These are phyloP conservation scores for Drosophila peninsularis DNA, from an alignment of 2,888 invertebrate genomes.

Conservation along the genomic window DNA sequence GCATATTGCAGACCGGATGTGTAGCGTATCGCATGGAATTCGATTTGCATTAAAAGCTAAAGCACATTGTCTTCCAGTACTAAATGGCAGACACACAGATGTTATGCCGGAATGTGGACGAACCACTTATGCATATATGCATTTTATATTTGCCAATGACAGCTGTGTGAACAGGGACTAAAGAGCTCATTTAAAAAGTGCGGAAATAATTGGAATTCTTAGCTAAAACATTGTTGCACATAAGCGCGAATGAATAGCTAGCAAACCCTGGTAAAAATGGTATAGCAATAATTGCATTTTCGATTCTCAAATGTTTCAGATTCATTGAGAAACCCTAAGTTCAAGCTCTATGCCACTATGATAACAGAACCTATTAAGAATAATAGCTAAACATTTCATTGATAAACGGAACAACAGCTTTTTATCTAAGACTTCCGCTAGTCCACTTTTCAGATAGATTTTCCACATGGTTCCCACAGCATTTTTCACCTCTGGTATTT, in stretches of 20 bases:
- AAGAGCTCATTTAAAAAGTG: not conserved
- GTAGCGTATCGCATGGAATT: slow-evolving; percentile 26
- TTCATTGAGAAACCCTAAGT: not conserved
- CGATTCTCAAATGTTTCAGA: no score
- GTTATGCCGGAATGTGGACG: slow-evolving; percentile 25
- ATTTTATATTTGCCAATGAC: slow-evolving; percentile 19
- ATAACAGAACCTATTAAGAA: no score
- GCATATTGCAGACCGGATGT: slow-evolving; percentile 56
- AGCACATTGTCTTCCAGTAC: not conserved
- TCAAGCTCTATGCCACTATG: no score
- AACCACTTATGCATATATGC: slow-evolving; percentile 23
- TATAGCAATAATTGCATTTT: no score
- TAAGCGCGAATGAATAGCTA: not conserved
- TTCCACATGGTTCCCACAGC: slow-evolving; percentile 43
- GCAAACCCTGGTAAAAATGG: no score
- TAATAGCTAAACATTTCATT: not conserved
- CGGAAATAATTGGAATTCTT: slow-evolving; percentile 1
- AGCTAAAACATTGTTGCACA: not conserved
- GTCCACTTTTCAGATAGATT: not conserved
- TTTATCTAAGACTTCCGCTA: slow-evolving; percentile 39
- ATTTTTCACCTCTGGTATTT: slow-evolving; percentile 50
- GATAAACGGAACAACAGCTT: slow-evolving; percentile 37
- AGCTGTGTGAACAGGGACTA: slow-evolving; percentile 22
- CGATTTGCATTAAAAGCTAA: slow-evolving; percentile 52
- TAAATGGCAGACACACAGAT: slow-evolving; percentile 19